phyloP scores from a whole-genome alignment of 2,888 invertebrate genomes.

The Campoplex nolae region DNA sequence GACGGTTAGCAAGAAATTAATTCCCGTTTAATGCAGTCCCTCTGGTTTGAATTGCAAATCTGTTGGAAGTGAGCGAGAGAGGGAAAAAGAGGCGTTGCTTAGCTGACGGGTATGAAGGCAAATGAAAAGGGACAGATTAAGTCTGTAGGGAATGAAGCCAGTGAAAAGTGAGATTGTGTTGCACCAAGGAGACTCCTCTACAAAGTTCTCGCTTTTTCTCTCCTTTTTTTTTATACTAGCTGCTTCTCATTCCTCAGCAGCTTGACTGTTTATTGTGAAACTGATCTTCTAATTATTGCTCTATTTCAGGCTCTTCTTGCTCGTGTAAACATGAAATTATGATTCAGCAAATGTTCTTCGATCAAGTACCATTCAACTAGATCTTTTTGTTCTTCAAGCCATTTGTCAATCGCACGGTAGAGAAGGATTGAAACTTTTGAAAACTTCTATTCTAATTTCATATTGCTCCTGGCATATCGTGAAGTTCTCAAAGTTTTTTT shows the following conservation, averaged over 20 bases:
- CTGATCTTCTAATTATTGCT: background rate
- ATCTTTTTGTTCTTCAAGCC: background rate
- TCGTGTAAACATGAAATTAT: background rate
- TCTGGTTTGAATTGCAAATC: constrained; percentile 83
- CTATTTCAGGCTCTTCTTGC: background rate
- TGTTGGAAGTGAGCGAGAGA: constrained; percentile 60
- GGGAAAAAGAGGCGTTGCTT: constrained; percentile 6
- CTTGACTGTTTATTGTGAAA: background rate
- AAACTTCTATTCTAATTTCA: too few species aligned
- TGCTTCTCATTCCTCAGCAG: background rate
- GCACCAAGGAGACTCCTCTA: constrained; percentile 23
- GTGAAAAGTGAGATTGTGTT: constrained; percentile 36
- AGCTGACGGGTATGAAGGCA: constrained; percentile 38
- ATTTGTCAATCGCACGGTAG: too few species aligned
- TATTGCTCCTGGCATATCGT: too few species aligned
- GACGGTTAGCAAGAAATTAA: constrained; percentile 83
- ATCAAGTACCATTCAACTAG: background rate
- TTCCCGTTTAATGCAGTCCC: constrained; percentile 83
- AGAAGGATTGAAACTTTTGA: too few species aligned
- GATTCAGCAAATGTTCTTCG: background rate
- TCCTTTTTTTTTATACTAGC: background rate
- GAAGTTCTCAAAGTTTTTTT: too few species aligned
- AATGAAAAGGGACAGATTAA: constrained; percentile 36
- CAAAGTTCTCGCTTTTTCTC: constrained; percentile 1
- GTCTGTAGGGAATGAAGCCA: constrained; percentile 21